Evolutionary conservation across 2,888 invertebrate species (phyloP).

Genomic region (Scaptomyza cyrtandrae): DNA sequence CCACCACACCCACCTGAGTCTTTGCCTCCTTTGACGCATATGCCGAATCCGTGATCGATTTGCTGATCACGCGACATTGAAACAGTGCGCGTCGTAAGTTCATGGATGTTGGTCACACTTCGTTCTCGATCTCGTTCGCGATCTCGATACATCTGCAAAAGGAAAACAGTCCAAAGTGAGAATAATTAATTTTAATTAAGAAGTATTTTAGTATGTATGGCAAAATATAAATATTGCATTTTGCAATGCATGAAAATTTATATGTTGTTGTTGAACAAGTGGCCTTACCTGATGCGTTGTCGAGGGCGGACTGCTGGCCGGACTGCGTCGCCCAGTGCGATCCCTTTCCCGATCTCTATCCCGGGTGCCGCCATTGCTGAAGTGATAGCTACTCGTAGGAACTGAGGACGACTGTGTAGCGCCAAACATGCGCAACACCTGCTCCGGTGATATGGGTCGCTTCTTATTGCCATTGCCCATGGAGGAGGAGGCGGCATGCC

Average conservation of each 20-base stretch:
- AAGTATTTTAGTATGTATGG: too few relatives aligned
- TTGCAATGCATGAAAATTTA: neutral
- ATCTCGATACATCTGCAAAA: constrained; percentile 86
- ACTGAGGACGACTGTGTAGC: constrained; percentile 86
- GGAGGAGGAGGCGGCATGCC: constrained; percentile 77
- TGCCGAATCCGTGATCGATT: constrained; percentile 94
- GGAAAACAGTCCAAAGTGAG: too few relatives aligned
- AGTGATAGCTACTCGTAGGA: constrained; percentile 85
- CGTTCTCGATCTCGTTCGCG: constrained; percentile 86
- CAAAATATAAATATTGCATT: too few relatives aligned
- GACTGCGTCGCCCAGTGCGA: constrained; percentile 86
- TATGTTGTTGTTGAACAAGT: too few relatives aligned
- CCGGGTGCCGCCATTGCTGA: constrained; percentile 84
- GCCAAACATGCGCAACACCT: constrained; percentile 89
- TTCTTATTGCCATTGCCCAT: constrained; percentile 86
- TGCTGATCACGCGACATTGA: constrained; percentile 93
- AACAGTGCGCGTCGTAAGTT: constrained; percentile 92
- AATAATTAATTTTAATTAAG: too few relatives aligned
- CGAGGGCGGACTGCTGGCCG: constrained; percentile 91
- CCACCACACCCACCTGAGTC: constrained; percentile 88
- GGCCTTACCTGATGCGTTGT: constrained; percentile 89
- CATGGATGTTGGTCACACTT: constrained; percentile 88
- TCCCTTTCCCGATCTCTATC: constrained; percentile 75
- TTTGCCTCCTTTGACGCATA: constrained; percentile 96
- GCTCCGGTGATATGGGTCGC: constrained; percentile 93